Percentiles rank a stretch among this genome's conserved stretches.
These are phyloP conservation scores for Drosophila paulistorum DNA, from an alignment of 1,140 invertebrate genomes.

Conservation along the genomic window DNA sequence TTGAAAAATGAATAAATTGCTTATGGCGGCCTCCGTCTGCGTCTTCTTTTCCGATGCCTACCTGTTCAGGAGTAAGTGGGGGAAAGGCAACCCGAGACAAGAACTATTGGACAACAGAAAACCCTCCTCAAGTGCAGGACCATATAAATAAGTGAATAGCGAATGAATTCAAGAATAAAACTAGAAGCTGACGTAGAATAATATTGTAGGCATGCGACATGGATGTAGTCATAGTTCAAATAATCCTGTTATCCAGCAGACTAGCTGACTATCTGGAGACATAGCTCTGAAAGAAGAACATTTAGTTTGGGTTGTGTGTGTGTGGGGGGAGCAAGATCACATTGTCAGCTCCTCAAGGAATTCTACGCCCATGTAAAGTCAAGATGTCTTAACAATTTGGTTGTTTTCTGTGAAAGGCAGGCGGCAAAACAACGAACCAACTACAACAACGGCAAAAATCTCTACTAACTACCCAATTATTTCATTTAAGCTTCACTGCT, in stretches of 20 bases:
- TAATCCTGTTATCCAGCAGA: not conserved
- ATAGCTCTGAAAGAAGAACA: no score
- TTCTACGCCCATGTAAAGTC: not conserved
- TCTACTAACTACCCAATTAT: conserved; percentile 82
- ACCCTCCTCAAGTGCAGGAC: conserved; percentile 41
- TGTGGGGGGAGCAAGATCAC: not conserved
- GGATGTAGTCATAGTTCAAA: not conserved
- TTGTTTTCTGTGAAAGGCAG: conserved; percentile 11
- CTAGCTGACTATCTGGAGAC: no score
- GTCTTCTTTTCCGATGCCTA: not conserved
- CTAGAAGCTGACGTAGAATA: not conserved
- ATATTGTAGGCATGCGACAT: not conserved
- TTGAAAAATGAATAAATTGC: conserved; percentile 7
- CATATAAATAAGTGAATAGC: conserved; percentile 69
- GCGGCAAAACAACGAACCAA: not conserved
- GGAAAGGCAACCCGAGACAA: not conserved
- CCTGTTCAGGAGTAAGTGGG: not conserved
- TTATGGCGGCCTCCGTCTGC: not conserved
- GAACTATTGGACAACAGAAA: not conserved
- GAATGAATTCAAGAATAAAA: conserved; percentile 44
- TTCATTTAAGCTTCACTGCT: conserved; percentile 81
- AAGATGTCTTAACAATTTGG: not conserved
- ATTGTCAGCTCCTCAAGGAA: not conserved
- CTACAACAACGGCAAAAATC: conserved; percentile 41
- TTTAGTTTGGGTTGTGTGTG: no score